Conservation (phyloP, 2,113 vertebrate species). For the Agelaius tricolor region DNA sequence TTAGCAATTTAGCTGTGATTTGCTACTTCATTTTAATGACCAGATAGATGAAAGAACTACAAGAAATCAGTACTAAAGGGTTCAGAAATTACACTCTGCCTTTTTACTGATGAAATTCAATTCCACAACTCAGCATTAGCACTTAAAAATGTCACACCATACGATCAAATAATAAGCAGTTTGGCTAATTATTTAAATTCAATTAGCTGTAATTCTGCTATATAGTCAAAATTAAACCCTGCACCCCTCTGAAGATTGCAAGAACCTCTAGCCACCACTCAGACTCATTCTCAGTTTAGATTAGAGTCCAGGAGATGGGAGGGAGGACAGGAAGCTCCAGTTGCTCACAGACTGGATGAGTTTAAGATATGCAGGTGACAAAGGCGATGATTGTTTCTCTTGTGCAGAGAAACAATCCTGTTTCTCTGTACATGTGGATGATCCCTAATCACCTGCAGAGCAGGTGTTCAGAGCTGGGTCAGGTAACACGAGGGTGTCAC, state of each 20-base stretch:
- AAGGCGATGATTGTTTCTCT: background rate
- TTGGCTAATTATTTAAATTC: background rate
- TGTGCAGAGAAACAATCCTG: no score
- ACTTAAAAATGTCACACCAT: background rate
- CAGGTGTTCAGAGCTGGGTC: background rate
- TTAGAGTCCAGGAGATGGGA: background rate
- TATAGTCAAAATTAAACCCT: background rate
- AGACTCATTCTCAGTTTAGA: background rate
- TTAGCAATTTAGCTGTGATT: background rate
- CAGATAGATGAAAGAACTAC: background rate
- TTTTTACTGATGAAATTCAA: background rate
- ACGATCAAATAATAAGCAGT: background rate
- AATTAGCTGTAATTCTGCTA: background rate
- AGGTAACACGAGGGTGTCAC: fast-evolving
- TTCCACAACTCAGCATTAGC: background rate
- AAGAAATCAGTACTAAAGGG: background rate
- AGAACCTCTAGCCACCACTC: background rate
- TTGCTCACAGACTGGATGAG: background rate
- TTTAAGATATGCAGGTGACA: background rate
- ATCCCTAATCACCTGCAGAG: background rate
- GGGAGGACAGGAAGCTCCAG: background rate
- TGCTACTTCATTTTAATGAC: background rate
- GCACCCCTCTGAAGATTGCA: background rate
- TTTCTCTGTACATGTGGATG: fast-evolving
- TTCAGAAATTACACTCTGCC: background rate